phyloP scores from a whole-genome alignment of 2,888 invertebrate genomes.

The Polia nebulosa region DNA sequence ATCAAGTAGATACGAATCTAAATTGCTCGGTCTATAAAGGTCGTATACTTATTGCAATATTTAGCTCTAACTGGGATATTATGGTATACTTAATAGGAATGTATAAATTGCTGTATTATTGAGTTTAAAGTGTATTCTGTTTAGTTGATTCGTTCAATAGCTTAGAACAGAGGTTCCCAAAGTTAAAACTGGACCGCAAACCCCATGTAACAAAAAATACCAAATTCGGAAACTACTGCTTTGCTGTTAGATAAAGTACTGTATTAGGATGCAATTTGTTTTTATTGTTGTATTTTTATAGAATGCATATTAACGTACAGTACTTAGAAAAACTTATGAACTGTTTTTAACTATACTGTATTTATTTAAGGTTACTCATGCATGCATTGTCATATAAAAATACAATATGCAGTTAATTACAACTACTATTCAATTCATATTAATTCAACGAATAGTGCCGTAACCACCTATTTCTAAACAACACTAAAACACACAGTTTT shows the following conservation, averaged over 20 bases:
- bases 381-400: conserved; percentile 4
- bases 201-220: too few species aligned
- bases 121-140: background rate
- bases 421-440: conserved; percentile 23
- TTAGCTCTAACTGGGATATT: conserved; percentile 25
- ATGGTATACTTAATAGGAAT: conserved; percentile 9
- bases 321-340: conserved; percentile 2
- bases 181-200: background rate
- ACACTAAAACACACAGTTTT: conserved; percentile 41
- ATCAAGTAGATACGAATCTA: conserved; percentile 46
- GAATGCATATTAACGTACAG: too few species aligned
- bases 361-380: conserved; percentile 12
- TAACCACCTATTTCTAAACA: conserved; percentile 14
- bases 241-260: background rate
- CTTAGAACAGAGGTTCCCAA: background rate
- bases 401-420: conserved; percentile 18
- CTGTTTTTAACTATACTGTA: background rate
- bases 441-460: conserved; percentile 27
- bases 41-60: conserved; percentile 41
- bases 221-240: background rate
- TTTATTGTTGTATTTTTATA: too few species aligned
- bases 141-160: background rate
- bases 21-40: conserved; percentile 46
- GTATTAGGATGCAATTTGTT: too few species aligned
- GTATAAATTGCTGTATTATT: conserved; percentile 19